Evolutionary conservation across 2,113 vertebrate species (phyloP).

Genomic region (Dicrurus megarhynchus): DNA sequence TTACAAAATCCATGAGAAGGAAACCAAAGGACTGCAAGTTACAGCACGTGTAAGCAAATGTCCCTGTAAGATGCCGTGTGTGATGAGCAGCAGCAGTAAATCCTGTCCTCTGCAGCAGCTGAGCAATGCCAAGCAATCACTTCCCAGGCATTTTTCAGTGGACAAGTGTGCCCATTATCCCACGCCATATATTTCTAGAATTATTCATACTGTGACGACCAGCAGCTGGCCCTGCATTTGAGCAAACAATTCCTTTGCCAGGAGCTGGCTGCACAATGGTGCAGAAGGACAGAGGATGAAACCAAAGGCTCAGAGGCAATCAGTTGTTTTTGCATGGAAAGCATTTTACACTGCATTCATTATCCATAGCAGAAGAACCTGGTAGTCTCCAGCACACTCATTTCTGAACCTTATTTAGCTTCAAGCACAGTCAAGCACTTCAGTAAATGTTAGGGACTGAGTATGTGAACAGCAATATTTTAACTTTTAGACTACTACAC

Average conservation of each 20-base stretch:
- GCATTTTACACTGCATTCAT: not conserved
- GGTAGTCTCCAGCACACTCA: not conserved
- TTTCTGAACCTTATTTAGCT: constrained; percentile 29
- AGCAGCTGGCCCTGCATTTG: not conserved
- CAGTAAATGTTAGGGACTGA: not conserved
- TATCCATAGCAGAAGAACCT: not conserved
- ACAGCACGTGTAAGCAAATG: not conserved
- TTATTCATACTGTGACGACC: not conserved
- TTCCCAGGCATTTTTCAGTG: constrained; percentile 3
- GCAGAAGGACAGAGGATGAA: not conserved
- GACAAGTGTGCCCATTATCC: not conserved
- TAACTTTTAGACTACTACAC: not conserved
- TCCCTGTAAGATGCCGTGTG: not conserved
- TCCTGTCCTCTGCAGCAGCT: not conserved
- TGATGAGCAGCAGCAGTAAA: not conserved
- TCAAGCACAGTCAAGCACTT: not conserved
- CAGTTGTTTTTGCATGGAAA: not conserved
- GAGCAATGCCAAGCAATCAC: not conserved
- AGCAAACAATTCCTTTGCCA: not conserved
- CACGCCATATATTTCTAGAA: not conserved
- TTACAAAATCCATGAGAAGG: not conserved
- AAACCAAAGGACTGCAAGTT: not conserved
- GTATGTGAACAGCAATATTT: not conserved
- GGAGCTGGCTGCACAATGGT: not conserved
- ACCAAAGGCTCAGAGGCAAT: not conserved